A percentile compares a stretch with the other conserved stretches of the same genome.
Evolutionary conservation across 2,888 invertebrate genomes (phyloP).

Genomic region (Alloscopus bannaensis): DNA sequence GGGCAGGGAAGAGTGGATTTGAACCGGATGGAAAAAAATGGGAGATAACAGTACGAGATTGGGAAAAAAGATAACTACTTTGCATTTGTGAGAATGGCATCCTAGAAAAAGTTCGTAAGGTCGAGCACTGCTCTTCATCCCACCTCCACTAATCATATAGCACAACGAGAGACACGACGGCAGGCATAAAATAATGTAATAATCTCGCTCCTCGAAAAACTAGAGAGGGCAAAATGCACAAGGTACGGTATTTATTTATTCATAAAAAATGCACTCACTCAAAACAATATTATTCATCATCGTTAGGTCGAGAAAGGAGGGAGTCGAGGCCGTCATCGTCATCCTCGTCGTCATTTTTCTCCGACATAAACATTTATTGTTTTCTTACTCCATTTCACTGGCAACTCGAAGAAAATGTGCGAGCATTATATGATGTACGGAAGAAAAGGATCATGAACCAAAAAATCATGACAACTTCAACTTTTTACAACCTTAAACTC

Average conservation of each 20-base stretch:
- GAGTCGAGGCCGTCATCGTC: too few relatives aligned
- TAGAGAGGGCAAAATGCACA: too few relatives aligned
- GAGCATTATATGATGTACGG: too few relatives aligned
- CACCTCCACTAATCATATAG: too few relatives aligned
- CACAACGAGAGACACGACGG: too few relatives aligned
- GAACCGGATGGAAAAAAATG: slow-evolving; percentile 60
- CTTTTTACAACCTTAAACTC: slow-evolving; percentile 9
- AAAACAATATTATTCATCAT: slow-evolving; percentile 6
- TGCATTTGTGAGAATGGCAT: slow-evolving; percentile 23
- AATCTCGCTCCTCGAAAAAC: too few relatives aligned
- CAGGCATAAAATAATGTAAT: too few relatives aligned
- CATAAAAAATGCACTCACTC: background rate
- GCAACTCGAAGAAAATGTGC: too few relatives aligned
- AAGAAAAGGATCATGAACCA: too few relatives aligned
- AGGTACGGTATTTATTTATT: slow-evolving; percentile 1
- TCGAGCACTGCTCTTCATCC: slow-evolving; percentile 36
- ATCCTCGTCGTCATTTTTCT: too few relatives aligned
- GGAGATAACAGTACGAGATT: slow-evolving; percentile 46
- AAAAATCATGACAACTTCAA: slow-evolving; percentile 22
- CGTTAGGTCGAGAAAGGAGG: background rate
- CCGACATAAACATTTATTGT: background rate
- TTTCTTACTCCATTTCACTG: slow-evolving; percentile 15
- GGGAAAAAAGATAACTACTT: slow-evolving; percentile 44
- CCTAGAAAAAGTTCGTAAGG: slow-evolving; percentile 46
- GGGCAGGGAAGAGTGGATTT: too few relatives aligned